phyloP scores from a whole-genome alignment of 2,888 invertebrate genomes.

The Horisme vitalbata region DNA sequence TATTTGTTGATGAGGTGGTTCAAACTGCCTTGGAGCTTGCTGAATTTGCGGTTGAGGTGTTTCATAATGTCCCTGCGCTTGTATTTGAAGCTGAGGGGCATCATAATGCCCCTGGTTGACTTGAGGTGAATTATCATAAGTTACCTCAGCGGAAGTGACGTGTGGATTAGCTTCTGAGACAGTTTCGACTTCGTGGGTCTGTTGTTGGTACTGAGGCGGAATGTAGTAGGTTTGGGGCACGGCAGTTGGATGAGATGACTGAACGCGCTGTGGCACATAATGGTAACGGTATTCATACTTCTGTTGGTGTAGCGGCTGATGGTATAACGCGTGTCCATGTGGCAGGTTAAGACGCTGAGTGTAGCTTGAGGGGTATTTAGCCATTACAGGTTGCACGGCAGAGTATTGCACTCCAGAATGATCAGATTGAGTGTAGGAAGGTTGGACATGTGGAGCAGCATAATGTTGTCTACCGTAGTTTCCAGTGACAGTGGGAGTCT shows the following conservation, averaged over 20 bases:
- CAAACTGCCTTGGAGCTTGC: slow-evolving; percentile 13
- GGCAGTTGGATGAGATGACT: slow-evolving; percentile 31
- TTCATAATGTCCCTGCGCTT: slow-evolving; percentile 16
- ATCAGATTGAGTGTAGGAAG: slow-evolving; percentile 70
- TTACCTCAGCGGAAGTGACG: slow-evolving; percentile 38
- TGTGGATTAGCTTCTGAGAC: slow-evolving; percentile 38
- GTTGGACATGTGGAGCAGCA: slow-evolving; percentile 64
- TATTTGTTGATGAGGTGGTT: slow-evolving; percentile 16
- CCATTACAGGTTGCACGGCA: slow-evolving; percentile 76
- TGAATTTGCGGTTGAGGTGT: slow-evolving; percentile 17
- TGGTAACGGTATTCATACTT: slow-evolving; percentile 66
- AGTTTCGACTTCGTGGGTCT: slow-evolving; percentile 39
- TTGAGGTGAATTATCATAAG: slow-evolving; percentile 50
- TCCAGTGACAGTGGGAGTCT: slow-evolving; percentile 36
- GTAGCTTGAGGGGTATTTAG: slow-evolving; percentile 66
- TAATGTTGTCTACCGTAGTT: slow-evolving; percentile 63
- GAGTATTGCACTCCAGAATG: slow-evolving; percentile 75
- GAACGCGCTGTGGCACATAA: slow-evolving; percentile 49
- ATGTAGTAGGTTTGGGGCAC: slow-evolving; percentile 56
- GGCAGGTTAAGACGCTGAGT: slow-evolving; percentile 53
- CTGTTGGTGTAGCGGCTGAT: slow-evolving; percentile 55
- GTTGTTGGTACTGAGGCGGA: slow-evolving; percentile 59
- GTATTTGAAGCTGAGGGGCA: slow-evolving; percentile 8
- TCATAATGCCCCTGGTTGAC: slow-evolving; percentile 13
- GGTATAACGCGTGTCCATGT: slow-evolving; percentile 57